Base-by-base conservation (phyloP, 2,888 invertebrate genomes). In the Timandra comae region DNA sequence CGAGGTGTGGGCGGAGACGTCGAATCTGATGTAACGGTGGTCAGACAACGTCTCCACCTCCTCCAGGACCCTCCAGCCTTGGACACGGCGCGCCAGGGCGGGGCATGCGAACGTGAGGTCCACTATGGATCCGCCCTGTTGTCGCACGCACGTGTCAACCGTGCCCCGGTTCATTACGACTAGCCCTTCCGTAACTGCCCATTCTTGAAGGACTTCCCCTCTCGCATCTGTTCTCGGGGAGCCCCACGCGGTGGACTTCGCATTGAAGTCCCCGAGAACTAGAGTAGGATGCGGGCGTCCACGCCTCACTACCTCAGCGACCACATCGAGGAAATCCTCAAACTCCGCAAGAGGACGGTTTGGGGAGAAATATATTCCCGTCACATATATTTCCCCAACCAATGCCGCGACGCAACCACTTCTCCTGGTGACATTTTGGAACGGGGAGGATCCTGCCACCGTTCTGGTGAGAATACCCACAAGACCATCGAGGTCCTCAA, bases 351-450 rank as follows among this genome's bases (percentile, higher is more conserved):
- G 30, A 3, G 19, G 23, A 4, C 42, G 27, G 11, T 46, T 52
- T 0, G 51, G 52, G 0, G 48, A 47, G 32, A 49, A 50, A 16
- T 52, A 54, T 1, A 32, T 38, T 0, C 46, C 48, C 0, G 51
- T 8, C 0, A 49, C 4, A 0, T 27, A 21, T 1, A 36, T 11
- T 1, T 25, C 35, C 3, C 32, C 32, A 23, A 33, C 5, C 1
- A 3, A 5, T 1, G 20, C 39, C 1, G 36, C 35, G 0, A 49
- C 44, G 7, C 20, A 44, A 0, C 53, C 49, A 1, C 12, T 23
- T 1, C 40, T 41, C 29, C 33, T 19, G 8, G 26, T 5, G 2
- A 32, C 19, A 1, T 9, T 22, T 3, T 9, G 9, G 3, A 35
- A 21, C 5, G 30, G 38, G 11, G 8, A 33, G 25, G 13, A 25